phyloP scores from a whole-genome alignment of 2,888 invertebrate species.

The Hirtodrosophila confusa region DNA sequence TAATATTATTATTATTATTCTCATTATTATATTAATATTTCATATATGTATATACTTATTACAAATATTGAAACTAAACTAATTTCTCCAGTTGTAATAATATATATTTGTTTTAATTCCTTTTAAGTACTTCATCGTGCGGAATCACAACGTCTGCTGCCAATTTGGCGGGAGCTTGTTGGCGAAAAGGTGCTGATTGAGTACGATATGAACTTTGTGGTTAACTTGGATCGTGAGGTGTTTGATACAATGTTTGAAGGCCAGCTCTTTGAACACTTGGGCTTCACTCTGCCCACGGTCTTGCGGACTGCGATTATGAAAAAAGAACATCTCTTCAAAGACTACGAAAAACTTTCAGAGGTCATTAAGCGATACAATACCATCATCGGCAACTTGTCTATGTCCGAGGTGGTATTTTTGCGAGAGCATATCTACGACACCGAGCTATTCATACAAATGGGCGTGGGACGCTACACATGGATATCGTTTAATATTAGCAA shows the following conservation, averaged over 20 bases:
- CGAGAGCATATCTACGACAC: slow-evolving; percentile 88
- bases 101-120: background rate
- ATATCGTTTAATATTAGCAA: slow-evolving; percentile 92
- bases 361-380: slow-evolving; percentile 88
- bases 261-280: slow-evolving; percentile 90
- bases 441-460: slow-evolving; percentile 91
- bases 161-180: slow-evolving; percentile 90
- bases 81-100: too few species aligned
- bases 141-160: slow-evolving; percentile 74
- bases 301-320: slow-evolving; percentile 86
- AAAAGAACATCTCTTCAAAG: slow-evolving; percentile 86
- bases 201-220: slow-evolving; percentile 87
- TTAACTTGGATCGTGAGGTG: slow-evolving; percentile 87
- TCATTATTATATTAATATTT: too few species aligned
- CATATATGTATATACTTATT: too few species aligned
- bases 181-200: slow-evolving; percentile 89
- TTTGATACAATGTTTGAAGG: slow-evolving; percentile 90
- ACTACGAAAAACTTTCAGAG: slow-evolving; percentile 86
- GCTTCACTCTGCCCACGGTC: slow-evolving; percentile 86
- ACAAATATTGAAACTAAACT: too few species aligned
- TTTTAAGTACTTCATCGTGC: slow-evolving; percentile 79
- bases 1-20: too few species aligned
- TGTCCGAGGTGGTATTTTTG: slow-evolving; percentile 90
- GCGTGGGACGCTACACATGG: slow-evolving; percentile 93
- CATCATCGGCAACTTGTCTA: slow-evolving; percentile 87